Evolutionary conservation across 2,113 vertebrate genomes (phyloP).

Genomic region (Zingel zingel): DNA sequence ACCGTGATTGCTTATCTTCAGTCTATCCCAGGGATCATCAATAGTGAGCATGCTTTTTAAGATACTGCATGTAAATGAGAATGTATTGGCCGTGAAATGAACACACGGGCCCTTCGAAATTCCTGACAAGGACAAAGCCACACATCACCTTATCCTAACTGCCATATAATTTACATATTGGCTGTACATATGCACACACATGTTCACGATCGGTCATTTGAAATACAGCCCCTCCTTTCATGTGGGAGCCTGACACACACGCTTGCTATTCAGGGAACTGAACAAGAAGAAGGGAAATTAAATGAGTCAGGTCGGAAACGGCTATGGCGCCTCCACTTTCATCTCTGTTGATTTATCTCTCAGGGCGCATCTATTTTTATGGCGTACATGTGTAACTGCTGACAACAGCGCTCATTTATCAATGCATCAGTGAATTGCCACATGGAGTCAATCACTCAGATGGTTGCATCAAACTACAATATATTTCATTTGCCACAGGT

Average conservation of each 20-base stretch:
- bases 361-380: slow-evolving; percentile 48
- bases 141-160: not conserved
- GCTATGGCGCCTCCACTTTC: slow-evolving; percentile 37
- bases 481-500: no score
- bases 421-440: slow-evolving; percentile 42
- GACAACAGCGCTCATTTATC: slow-evolving; percentile 54
- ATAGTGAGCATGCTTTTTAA: slow-evolving; percentile 34
- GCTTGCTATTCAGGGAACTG: slow-evolving; percentile 49
- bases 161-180: slow-evolving; percentile 49
- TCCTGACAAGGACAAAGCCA: slow-evolving; percentile 37
- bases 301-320: slow-evolving; percentile 51
- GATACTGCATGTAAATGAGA: slow-evolving; percentile 44
- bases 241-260: slow-evolving; percentile 2
- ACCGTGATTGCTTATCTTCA: slow-evolving; percentile 52
- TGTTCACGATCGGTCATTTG: slow-evolving; percentile 1
- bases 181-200: slow-evolving; percentile 23
- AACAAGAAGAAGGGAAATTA: slow-evolving; percentile 48
- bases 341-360: slow-evolving; percentile 65
- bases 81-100: slow-evolving; percentile 7
- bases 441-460: slow-evolving; percentile 50
- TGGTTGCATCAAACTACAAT: slow-evolving; percentile 18
- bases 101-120: slow-evolving; percentile 32
- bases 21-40: slow-evolving; percentile 6
- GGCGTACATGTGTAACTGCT: slow-evolving; percentile 41
- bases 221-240: not conserved